Base-by-base conservation (phyloP, 2,888 invertebrate genomes). In the Gonocerus acuteangulatus region DNA sequence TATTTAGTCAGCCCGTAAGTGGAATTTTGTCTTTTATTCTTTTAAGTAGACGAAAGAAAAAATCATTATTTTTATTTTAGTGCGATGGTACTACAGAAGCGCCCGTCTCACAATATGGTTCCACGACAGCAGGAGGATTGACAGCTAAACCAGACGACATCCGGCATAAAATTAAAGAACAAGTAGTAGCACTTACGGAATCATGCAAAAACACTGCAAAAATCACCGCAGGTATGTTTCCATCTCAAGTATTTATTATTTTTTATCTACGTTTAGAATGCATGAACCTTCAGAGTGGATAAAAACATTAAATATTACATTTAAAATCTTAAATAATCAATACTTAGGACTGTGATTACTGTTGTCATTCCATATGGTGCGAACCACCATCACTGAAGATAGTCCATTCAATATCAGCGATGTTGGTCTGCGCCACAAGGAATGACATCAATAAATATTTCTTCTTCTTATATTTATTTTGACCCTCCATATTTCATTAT, bases 151-250 rank as follows among this genome's bases (percentile, higher is more conserved):
- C 64, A 11, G 66, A 66, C 13, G 62, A 62, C n/a, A 32, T 49
- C 34, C 60, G 62, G 23, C 52, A 44, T 18, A 58, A 62, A 22
- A 63, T 66, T 60, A 66, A 66, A 49, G 62, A 65, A 42, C 65
- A 65, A 59, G 59, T 66, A 21, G 54, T 19, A 34, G 56, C 63
- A 4, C 44, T 66, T 45, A 65, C 65, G 7, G 66, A 65, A 62
- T 42, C 52, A 36, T 66, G 66, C 51, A 65, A 65, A 61, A 45
- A 63, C 9, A 48, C 58, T 27, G 36, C 62, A 11, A 63, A 66
- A 54, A 49, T 65, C 21, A 63, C 62, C 19, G 58, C 63, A 59
- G 66, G 66, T 63, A 45, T 39, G 51, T 48, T 2, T 19, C 15
- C 27, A 15, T 16, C 0, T 15, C 6, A 2, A 3, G 11, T 32